These are phyloP conservation scores for Metellina segmentata DNA, from an alignment of 2,888 invertebrate genomes.

Conservation along the genomic window DNA sequence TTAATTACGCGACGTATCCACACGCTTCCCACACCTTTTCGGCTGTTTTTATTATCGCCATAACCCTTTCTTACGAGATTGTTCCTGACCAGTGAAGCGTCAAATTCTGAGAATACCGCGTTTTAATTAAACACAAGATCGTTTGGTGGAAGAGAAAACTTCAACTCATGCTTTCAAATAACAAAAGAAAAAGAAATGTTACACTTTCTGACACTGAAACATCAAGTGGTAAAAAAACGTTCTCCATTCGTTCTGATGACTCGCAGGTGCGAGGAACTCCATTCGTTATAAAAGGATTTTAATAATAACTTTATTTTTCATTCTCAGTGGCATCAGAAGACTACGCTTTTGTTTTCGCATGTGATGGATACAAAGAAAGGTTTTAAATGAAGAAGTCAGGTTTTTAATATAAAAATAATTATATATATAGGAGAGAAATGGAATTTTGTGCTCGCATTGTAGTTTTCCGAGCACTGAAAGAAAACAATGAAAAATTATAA, in stretches of 20 bases:
- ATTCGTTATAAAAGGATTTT: background rate
- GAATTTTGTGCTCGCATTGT: no score
- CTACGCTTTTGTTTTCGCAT: background rate
- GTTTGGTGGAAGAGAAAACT: background rate
- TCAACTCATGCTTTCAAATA: background rate
- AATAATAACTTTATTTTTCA: background rate
- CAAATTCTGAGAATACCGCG: conserved; percentile 27
- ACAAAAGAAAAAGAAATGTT: conserved; percentile 34
- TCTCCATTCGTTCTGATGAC: background rate
- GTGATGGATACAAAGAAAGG: no score
- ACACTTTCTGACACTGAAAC: conserved; percentile 22
- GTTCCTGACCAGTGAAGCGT: conserved; percentile 60
- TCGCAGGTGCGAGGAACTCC: conserved; percentile 4
- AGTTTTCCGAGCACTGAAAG: no score
- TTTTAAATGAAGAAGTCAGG: no score
- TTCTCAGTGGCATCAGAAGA: background rate
- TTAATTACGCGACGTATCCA: conserved; percentile 36
- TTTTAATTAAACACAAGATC: conserved; percentile 48
- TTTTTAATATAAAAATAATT: no score
- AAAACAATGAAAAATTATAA: no score
- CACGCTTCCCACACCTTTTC: background rate
- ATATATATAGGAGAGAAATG: no score
- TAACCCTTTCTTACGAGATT: conserved; percentile 52
- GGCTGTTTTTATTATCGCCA: conserved; percentile 8
- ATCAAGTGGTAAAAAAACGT: background rate